phyloP scores from a whole-genome alignment of 2,113 vertebrate genomes.

The rat (Rattus norvegicus) region DNA sequence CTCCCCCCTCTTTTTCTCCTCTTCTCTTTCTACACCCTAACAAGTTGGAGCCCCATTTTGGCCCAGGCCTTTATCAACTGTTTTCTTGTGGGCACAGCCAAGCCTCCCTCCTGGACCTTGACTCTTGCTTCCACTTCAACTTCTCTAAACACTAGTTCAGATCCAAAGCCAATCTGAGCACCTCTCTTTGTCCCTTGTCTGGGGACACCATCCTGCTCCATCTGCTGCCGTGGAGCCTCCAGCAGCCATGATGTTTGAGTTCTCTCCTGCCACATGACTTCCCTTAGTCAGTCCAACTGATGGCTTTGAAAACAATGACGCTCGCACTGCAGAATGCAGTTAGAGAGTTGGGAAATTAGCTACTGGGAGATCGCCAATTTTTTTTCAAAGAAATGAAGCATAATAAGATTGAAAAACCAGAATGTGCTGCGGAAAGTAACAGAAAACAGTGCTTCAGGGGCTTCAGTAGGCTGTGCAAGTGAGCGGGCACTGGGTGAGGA shows the following conservation, averaged over 20 bases:
- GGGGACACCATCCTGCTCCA: neutral
- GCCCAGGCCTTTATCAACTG: neutral
- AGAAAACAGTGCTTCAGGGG: neutral
- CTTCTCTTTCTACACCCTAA: neutral
- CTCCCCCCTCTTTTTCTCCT: neutral
- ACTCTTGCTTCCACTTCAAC: neutral
- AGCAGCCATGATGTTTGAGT: neutral
- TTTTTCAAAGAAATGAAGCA: neutral
- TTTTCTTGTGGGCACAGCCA: neutral
- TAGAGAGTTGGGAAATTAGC: slow-evolving; percentile 42
- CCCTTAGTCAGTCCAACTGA: neutral
- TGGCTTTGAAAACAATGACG: slow-evolving; percentile 38
- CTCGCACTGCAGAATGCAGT: neutral
- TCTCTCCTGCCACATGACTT: neutral
- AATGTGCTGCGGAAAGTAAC: slow-evolving; percentile 2
- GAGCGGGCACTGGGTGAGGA: neutral
- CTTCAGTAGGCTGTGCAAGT: neutral
- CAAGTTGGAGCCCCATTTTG: neutral
- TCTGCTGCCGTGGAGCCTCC: neutral
- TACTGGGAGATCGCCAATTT: slow-evolving; percentile 19
- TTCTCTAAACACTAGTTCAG: neutral
- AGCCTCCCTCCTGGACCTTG: neutral
- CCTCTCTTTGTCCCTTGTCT: neutral
- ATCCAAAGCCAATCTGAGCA: neutral
- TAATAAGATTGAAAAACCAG: slow-evolving; percentile 51